phyloP scores from a whole-genome alignment of 2,113 vertebrate genomes.

The Prionailurus viverrinus region DNA sequence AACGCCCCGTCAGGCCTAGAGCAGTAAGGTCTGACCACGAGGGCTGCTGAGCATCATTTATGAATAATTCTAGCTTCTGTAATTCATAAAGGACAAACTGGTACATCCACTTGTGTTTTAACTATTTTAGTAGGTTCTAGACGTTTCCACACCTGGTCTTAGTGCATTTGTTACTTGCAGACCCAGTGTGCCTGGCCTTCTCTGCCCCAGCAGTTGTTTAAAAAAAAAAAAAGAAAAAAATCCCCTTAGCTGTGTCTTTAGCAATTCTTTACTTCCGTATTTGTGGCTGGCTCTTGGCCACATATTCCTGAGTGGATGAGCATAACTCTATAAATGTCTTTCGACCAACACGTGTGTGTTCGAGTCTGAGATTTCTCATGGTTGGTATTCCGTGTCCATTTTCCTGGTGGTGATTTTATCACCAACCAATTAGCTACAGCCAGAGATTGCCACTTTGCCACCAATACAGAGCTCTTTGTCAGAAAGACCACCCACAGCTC shows the following conservation, averaged over 20 bases:
- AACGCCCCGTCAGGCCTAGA: background rate
- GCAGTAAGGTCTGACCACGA: background rate
- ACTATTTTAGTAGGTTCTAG: background rate
- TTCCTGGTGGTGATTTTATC: constrained; percentile 6
- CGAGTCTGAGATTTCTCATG: background rate
- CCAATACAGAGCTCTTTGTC: constrained; percentile 41
- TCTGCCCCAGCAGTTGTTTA: background rate
- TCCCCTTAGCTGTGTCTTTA: background rate
- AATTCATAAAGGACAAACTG: background rate
- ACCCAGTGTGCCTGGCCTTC: rapidly evolving
- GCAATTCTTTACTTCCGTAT: background rate
- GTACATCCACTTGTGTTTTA: background rate
- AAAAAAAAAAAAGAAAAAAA: background rate
- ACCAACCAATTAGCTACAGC: constrained; percentile 13
- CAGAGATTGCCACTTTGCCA: constrained; percentile 39
- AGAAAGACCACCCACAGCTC: background rate
- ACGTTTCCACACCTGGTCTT: background rate
- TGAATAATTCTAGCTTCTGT: background rate
- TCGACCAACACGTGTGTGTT: background rate
- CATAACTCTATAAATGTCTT: background rate
- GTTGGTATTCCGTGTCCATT: background rate
- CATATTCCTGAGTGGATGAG: background rate
- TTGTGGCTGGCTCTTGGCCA: background rate
- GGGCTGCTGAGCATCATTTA: background rate
- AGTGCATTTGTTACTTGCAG: background rate